phyloP scores from a whole-genome alignment of 2,113 vertebrate species.

The Hyaena hyaena region DNA sequence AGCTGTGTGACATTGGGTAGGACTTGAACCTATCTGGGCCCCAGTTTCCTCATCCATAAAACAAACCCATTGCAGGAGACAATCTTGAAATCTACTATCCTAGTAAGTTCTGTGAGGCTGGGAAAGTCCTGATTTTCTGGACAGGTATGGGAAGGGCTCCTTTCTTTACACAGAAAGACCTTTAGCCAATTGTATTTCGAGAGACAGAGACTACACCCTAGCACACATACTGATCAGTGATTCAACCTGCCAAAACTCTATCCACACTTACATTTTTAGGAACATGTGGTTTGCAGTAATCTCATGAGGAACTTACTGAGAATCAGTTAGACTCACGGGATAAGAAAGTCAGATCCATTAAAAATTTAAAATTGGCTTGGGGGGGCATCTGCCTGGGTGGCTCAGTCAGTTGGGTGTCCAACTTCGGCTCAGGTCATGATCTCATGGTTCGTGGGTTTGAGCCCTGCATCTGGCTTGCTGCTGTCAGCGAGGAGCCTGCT shows the following conservation, averaged over 20 bases:
- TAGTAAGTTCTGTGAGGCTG: not conserved
- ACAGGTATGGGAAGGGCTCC: not conserved
- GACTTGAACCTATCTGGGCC: not conserved
- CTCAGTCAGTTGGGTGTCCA: no score
- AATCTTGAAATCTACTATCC: not conserved
- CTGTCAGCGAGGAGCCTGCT: no score
- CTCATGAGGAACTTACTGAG: not conserved
- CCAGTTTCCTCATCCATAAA: no score
- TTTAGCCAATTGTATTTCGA: not conserved
- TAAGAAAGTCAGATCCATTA: not conserved
- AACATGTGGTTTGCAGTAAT: not conserved
- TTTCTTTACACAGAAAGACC: not conserved
- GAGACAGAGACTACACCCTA: not conserved
- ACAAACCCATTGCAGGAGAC: not conserved
- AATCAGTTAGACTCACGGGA: not conserved
- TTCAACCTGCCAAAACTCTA: not conserved
- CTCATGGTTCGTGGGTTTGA: no score
- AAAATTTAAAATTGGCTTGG: not conserved
- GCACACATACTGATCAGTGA: not conserved
- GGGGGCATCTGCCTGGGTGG: no score
- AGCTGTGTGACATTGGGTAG: not conserved
- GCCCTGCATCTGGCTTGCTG: no score
- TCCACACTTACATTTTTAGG: not conserved
- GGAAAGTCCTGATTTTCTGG: not conserved
- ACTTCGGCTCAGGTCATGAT: no score